Base-by-base conservation (phyloP, 1,140 invertebrate species). In the Tetragonula clypearis region DNA sequence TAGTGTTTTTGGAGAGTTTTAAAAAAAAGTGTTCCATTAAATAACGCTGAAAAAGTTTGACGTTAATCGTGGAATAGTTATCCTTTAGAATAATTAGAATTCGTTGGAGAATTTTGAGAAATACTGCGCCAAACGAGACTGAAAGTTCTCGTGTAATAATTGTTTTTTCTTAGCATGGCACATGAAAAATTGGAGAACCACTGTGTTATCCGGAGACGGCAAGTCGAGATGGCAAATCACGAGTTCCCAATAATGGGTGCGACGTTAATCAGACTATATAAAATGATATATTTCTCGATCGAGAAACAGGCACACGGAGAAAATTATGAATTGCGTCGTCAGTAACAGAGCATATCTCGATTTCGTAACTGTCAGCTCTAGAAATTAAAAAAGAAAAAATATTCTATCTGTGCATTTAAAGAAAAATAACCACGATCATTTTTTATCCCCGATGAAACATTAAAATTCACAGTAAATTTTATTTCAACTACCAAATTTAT, bases 221-320 rank as follows among this genome's bases (percentile, higher is more conserved):
- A 90, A 91, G 85, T 72, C 65, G 56, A 87, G 87, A 88, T 86
- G 88, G 86, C 82, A 88, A 88, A 84, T 87, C 89, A 81, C 86
- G 89, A 92, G 88, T 88, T 88, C 85, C 77, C 74, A 66, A 87
- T 90, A 87, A 91, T 92, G 87, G 92, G 88, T 87, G 92, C 91
- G 85, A 89, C 82, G 85, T 85, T 85, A 88, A 90, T 88, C 90
- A 87, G 77, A 92, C 66, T 89, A 89, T 84, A 88, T 86, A 78
- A 93, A 93, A 93, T 93, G 93, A 93, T 89, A 93, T 90, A 93
- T 93, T 93, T 92, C 91, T 90, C 88, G 30, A 86, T 91, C 73
- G 84, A 87, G 85, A 84, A 75, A 84, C 79, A 75, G 71, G 82
- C 86, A 89, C 85, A 87, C 41, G 41, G 90, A 90, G 90, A 92